Conservation (phyloP, 2,113 vertebrate genomes). For the Bubo bubo region DNA sequence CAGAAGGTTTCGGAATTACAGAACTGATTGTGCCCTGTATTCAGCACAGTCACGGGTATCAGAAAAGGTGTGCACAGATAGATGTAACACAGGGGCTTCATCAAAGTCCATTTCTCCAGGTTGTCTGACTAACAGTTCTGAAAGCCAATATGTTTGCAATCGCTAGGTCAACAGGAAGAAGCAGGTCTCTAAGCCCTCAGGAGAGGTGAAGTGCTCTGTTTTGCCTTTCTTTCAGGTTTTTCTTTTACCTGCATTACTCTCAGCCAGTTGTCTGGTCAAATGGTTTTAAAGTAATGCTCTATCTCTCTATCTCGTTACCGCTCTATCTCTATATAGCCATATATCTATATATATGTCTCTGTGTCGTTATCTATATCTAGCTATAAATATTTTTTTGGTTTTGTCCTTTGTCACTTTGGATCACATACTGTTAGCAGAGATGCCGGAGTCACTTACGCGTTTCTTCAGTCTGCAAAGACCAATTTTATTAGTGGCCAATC, state of each 20-base stretch:
- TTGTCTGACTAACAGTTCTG: not conserved
- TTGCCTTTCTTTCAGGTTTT: not conserved
- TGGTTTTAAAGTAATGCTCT: not conserved
- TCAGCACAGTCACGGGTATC: not conserved
- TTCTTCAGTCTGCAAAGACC: not conserved
- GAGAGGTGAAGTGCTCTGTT: not conserved
- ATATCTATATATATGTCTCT: not conserved
- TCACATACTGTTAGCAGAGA: not conserved
- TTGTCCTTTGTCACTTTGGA: not conserved
- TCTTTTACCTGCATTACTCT: not conserved
- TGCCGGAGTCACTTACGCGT: not conserved
- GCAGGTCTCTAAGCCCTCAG: not conserved
- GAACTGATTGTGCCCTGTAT: not conserved
- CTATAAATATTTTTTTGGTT: not conserved
- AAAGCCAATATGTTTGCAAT: not conserved
- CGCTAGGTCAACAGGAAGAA: not conserved
- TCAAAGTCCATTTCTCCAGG: not conserved
- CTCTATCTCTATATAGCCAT: not conserved
- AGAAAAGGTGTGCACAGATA: not conserved
- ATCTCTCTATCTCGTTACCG: accelerated
- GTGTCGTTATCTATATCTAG: not conserved
- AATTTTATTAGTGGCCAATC: not conserved
- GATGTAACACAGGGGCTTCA: not conserved
- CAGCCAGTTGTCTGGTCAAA: not conserved
- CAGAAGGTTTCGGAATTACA: not conserved